A percentile compares a stretch with the other conserved stretches of the same genome.
phyloP scores from a whole-genome alignment of 2,888 invertebrate species.

The Plutella xylostella region DNA sequence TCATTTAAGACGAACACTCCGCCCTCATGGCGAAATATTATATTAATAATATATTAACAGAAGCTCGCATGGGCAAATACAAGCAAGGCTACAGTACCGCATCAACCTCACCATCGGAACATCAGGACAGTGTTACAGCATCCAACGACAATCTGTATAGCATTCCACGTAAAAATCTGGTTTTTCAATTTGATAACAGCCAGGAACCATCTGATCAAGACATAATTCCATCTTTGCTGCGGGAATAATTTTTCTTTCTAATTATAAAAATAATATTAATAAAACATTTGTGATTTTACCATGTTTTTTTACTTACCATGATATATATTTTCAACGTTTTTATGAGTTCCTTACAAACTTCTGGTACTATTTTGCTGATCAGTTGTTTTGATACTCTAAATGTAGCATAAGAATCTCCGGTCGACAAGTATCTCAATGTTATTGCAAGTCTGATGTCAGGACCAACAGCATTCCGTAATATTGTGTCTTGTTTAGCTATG shows the following conservation, averaged over 20 bases:
- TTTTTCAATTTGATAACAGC: not conserved
- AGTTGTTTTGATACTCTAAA: constrained; percentile 4
- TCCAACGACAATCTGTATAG: not conserved
- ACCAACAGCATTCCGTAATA: not conserved
- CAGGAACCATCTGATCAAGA: not conserved
- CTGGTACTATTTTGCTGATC: not conserved
- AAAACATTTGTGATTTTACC: not conserved
- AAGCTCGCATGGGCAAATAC: not conserved
- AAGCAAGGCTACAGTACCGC: not conserved
- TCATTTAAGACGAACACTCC: not conserved
- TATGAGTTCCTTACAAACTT: not conserved
- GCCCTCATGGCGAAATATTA: not conserved
- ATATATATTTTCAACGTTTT: not conserved
- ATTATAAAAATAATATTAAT: not conserved
- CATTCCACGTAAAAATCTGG: not conserved
- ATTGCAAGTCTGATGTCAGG: not conserved
- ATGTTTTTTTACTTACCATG: not conserved
- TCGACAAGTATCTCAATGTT: constrained; percentile 3
- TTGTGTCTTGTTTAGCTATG: constrained; percentile 1
- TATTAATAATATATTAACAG: not conserved
- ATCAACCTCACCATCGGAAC: not conserved
- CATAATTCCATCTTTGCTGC: not conserved
- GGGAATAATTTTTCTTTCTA: not conserved
- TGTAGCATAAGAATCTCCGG: constrained; percentile 1
- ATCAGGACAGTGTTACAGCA: not conserved